Conservation (phyloP, 2,888 invertebrate species). For the Drosophila borborema region DNA sequence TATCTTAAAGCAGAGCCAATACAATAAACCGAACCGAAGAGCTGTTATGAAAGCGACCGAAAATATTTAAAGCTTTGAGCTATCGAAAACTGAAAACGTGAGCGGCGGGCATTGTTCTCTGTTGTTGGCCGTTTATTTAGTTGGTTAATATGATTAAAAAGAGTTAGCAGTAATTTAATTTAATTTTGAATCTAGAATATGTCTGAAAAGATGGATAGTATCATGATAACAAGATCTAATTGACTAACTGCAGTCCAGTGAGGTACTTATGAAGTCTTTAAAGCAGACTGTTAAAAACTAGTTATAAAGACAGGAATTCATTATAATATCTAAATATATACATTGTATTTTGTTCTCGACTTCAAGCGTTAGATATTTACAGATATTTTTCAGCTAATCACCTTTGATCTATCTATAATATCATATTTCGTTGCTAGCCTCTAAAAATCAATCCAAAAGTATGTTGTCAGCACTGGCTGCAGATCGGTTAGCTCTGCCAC, state of each 20-base stretch:
- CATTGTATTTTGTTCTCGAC: neutral
- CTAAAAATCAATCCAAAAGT: conserved; percentile 24
- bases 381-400: neutral
- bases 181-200: neutral
- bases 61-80: conserved; percentile 4
- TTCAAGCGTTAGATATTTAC: neutral
- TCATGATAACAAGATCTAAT: neutral
- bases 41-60: conserved; percentile 12
- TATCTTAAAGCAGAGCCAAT: conserved; percentile 13
- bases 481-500: conserved; percentile 40
- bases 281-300: neutral
- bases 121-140: conserved; percentile 4
- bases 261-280: too few species aligned
- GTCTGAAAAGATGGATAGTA: neutral
- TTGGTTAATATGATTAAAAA: neutral
- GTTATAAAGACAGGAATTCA: neutral
- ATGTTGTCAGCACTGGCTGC: conserved; percentile 37
- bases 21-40: conserved; percentile 8
- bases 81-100: conserved; percentile 3
- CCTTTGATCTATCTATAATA: neutral
- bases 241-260: too few species aligned
- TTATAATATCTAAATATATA: neutral
- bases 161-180: neutral
- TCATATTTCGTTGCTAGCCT: conserved; percentile 2
- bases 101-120: conserved; percentile 6